These are phyloP conservation scores for Theonella swinhoei DNA, from an alignment of 37 sponge, comb jelly and placozoan genomes.

Conservation along the genomic window DNA sequence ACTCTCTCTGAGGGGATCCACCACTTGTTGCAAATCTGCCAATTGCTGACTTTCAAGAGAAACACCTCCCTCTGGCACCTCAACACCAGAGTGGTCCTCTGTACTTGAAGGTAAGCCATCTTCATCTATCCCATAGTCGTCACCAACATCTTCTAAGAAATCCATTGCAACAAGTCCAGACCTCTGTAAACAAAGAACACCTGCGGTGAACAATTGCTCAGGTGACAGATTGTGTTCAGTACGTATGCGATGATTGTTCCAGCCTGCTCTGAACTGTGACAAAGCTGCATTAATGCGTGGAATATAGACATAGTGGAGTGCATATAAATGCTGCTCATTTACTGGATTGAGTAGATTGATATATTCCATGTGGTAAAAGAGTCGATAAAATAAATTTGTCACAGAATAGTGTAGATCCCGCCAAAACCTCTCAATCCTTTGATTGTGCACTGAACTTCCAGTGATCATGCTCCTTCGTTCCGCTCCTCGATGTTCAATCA, in stretches of 20 bases:
- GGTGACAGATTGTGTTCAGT: slow-evolving; percentile 38
- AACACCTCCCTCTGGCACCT: not conserved
- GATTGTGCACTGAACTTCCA: slow-evolving; percentile 38
- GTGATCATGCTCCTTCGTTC: slow-evolving; percentile 26
- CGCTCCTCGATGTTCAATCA: slow-evolving; percentile 27
- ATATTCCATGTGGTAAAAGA: slow-evolving; percentile 48
- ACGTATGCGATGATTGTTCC: slow-evolving; percentile 50
- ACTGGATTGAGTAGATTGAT: slow-evolving; percentile 21
- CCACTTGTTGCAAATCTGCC: not conserved
- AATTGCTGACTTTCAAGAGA: not conserved
- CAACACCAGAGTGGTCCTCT: not conserved
- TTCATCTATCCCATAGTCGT: slow-evolving; percentile 17
- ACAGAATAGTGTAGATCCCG: slow-evolving; percentile 37
- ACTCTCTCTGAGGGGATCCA: not conserved
- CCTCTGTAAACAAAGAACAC: slow-evolving; percentile 5
- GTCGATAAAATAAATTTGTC: slow-evolving; percentile 27
- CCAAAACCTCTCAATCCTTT: slow-evolving; percentile 48
- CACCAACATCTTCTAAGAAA: slow-evolving; percentile 10
- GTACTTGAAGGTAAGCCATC: no score
- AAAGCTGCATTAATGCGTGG: slow-evolving; percentile 45
- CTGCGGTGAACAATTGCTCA: slow-evolving; percentile 26
- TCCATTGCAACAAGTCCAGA: slow-evolving; percentile 38
- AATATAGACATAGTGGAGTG: slow-evolving; percentile 59
- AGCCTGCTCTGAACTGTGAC: slow-evolving; percentile 24
- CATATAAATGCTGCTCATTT: slow-evolving; percentile 45